Evolutionary conservation across 2,113 vertebrate species (phyloP).

Genomic region (Pardalotus punctatus): DNA sequence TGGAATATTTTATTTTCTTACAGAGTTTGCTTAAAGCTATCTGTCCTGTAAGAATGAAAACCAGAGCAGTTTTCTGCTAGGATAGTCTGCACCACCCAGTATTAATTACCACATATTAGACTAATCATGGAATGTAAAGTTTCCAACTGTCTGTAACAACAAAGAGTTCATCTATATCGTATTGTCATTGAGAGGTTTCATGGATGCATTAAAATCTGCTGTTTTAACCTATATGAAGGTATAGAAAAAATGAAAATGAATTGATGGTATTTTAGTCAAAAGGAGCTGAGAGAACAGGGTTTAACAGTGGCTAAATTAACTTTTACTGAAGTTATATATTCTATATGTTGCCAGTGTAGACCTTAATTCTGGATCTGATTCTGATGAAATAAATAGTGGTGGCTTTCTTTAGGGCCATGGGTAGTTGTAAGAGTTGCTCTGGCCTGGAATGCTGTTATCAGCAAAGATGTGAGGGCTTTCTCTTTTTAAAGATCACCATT

Average conservation of each 20-base stretch:
- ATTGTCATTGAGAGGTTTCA: no score
- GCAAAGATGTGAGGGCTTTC: neutral
- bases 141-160: neutral
- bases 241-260: neutral
- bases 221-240: neutral
- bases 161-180: rapidly evolving
- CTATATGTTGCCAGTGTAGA: neutral
- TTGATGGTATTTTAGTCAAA: neutral
- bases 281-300: neutral
- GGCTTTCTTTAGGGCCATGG: neutral
- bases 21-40: neutral
- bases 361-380: neutral
- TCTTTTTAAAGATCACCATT: neutral
- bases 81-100: neutral
- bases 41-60: neutral
- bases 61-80: neutral
- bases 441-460: neutral
- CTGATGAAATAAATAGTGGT: neutral
- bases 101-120: neutral
- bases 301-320: neutral
- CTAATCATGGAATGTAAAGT: neutral
- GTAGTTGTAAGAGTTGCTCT: neutral
- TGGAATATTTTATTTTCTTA: neutral
- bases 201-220: neutral
- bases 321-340: neutral